Conservation (phyloP, 2,797 vertebrate species). For the Furcifer pardalis region DNA sequence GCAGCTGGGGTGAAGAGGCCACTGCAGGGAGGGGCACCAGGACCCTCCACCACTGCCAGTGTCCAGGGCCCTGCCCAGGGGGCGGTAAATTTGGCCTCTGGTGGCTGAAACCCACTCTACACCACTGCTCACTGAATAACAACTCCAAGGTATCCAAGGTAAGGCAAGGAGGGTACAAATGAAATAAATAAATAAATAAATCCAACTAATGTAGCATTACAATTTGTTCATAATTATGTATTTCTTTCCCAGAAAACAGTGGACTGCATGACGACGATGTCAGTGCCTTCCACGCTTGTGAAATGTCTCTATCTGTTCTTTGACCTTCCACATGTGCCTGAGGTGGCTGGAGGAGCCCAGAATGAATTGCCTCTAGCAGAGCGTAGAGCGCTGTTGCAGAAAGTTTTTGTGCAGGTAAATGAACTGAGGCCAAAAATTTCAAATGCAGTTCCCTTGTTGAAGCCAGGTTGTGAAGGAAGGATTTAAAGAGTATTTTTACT, state of each 20-base stretch:
- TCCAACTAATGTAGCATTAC: conserved; percentile 10
- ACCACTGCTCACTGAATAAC: no score
- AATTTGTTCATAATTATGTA: not conserved
- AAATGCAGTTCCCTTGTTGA: not conserved
- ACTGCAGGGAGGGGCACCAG: no score
- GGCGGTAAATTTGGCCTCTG: no score
- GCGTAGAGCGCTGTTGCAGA: conserved; percentile 91
- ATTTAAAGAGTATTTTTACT: not conserved
- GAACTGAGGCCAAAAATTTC: not conserved
- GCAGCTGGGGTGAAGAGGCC: no score
- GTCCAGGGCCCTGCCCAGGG: no score
- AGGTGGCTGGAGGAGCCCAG: conserved; percentile 86
- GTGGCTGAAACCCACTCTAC: no score
- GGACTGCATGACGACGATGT: conserved; percentile 99
- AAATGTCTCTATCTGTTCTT: conserved; percentile 99
- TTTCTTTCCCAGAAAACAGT: conserved; percentile 90
- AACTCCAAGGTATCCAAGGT: no score
- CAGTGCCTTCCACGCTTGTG: conserved; percentile 97
- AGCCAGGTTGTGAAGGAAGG: not conserved
- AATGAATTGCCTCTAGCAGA: conserved; percentile 92
- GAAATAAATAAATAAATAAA: no score
- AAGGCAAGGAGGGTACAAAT: no score
- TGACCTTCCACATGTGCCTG: conserved; percentile 96
- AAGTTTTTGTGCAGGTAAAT: conserved; percentile 96
- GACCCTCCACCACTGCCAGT: no score